Conservation (phyloP, 2,113 vertebrate species). For the Haliaeetus leucogaster region DNA sequence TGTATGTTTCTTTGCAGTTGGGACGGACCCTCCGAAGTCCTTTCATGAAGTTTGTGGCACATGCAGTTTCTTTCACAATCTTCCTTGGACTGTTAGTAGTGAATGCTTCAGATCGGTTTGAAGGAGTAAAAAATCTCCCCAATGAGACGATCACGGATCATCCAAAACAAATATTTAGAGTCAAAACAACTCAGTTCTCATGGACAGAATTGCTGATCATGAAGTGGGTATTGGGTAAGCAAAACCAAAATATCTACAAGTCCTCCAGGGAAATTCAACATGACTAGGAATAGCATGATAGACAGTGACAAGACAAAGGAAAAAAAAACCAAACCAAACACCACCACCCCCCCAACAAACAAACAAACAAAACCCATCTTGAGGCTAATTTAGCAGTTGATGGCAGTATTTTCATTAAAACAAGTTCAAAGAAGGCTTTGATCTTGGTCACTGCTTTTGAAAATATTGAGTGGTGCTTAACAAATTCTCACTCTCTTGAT, state of each 20-base stretch:
- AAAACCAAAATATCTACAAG: neutral
- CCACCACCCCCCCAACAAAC: too few species aligned
- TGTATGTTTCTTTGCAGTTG: conserved; percentile 74
- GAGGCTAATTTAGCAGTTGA: neutral
- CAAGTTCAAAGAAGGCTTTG: neutral
- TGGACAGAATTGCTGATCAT: conserved; percentile 98
- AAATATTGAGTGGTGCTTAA: neutral
- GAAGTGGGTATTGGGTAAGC: conserved; percentile 97
- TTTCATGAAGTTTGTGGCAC: conserved; percentile 98
- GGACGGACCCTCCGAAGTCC: conserved; percentile 92
- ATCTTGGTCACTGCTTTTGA: neutral
- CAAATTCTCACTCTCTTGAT: neutral
- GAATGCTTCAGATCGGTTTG: conserved; percentile 93
- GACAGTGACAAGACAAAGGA: neutral
- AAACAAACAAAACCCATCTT: neutral
- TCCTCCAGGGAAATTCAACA: neutral
- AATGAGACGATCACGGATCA: conserved; percentile 96
- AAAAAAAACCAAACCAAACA: neutral
- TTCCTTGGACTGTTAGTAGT: conserved; percentile 90
- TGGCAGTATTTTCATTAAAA: neutral
- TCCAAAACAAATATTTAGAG: conserved; percentile 91
- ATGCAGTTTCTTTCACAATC: conserved; percentile 95
- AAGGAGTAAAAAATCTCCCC: conserved; percentile 93
- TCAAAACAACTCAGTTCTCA: conserved; percentile 97
- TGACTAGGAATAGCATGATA: neutral